A percentile compares a stretch with the other conserved stretches of the same genome.
phyloP scores from a whole-genome alignment of 2,888 invertebrate genomes.

The Thysanoteuthis rhombus region DNA sequence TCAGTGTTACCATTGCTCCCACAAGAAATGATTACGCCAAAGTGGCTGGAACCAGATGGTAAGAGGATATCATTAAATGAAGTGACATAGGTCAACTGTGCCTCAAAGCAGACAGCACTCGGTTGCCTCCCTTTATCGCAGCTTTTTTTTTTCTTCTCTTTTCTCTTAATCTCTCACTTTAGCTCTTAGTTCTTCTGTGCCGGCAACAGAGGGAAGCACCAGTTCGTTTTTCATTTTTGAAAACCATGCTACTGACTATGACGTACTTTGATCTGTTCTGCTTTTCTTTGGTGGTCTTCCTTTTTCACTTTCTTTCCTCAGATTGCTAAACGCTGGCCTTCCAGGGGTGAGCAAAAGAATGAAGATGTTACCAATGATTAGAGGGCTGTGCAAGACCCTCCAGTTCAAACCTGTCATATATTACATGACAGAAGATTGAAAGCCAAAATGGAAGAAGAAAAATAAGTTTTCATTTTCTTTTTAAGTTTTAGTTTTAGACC shows the following conservation, averaged over 20 bases:
- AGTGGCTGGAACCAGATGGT: conserved; percentile 29
- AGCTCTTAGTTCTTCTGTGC: not conserved
- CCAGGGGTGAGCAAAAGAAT: not conserved
- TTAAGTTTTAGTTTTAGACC: too few relatives aligned
- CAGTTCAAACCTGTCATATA: conserved; percentile 12
- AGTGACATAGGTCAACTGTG: conserved; percentile 27
- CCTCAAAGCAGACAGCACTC: conserved; percentile 12
- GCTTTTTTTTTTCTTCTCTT: not conserved
- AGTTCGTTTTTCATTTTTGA: not conserved
- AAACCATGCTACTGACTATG: not conserved
- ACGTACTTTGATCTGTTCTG: not conserved
- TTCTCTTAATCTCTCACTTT: not conserved
- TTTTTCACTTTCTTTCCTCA: not conserved
- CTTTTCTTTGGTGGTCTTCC: not conserved
- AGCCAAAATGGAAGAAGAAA: not conserved
- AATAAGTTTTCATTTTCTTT: not conserved
- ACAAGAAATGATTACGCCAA: conserved; percentile 21
- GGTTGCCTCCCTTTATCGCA: conserved; percentile 12
- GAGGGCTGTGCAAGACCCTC: not conserved
- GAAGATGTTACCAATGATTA: not conserved
- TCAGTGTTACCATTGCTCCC: conserved; percentile 25
- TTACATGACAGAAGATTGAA: not conserved
- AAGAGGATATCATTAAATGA: conserved; percentile 31
- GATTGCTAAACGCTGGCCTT: not conserved
- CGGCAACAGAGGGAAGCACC: not conserved